Evolutionary conservation across 2,797 vertebrate genomes (phyloP), one percentile per base, ranked within the genome.

Genomic region (Lophotriccus pileatus): DNA sequence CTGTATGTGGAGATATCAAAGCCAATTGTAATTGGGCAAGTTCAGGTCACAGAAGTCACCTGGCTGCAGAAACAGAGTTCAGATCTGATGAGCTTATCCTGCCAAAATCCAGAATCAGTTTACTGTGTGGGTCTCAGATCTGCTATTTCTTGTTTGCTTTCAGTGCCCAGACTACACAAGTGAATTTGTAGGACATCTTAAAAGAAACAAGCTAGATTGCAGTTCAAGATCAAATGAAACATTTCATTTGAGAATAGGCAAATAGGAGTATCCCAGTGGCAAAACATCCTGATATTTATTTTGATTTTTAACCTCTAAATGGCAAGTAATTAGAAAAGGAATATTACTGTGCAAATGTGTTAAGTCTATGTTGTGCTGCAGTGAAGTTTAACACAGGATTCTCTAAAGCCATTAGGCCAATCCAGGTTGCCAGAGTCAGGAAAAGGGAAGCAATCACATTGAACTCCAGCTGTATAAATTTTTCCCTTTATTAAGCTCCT

Each of bases 391-490:
- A 19, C 16, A 1, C 8, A 6, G 27, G 39, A 37, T 78, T 88
- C 39, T 53, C 25, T 75, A 27, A 46, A 75, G 34, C 43, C 21
- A 4, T 78, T 89, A 69, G 9, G 11, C 56, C 34, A 77, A 13
- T 34, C 56, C 37, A 72, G 50, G 43, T 84, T 88, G 59, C 27
- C 30, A 27, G 22, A 73, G 46, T 78, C 84, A 93, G 91, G 92
- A 95, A 96, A 83, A 94, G 66, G 92, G 92, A 96, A 96, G 55
- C 79, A 94, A 93, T 92, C 7, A 23, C 12, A 64, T 75, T 87
- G 32, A 81, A 28, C 6, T 92, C 21, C 73, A 73, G 62, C 79
- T 87, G 72, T 89, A 75, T 95, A 94, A 95, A 81, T 94, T 96
- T 80, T 76, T 78, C 62, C 36, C 87, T 96, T 95, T 94, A 96